Evolutionary conservation across 1,140 invertebrate species (phyloP).

Genomic region (Drosophila teissieri): DNA sequence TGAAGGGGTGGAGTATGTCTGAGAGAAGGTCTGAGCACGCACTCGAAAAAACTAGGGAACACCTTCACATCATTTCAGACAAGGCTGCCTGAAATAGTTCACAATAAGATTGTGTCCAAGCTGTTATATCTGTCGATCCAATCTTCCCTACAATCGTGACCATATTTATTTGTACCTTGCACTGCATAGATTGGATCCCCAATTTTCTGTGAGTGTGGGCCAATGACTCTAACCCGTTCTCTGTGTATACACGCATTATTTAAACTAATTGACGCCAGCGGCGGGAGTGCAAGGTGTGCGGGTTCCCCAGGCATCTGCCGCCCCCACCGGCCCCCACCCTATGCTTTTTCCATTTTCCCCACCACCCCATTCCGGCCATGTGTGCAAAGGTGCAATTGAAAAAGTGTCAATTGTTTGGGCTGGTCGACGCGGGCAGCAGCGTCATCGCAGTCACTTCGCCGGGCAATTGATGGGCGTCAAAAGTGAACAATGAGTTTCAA

Average conservation of each 20-base stretch:
- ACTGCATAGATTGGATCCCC: too few relatives aligned
- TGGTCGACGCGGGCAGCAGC: slow-evolving; percentile 5
- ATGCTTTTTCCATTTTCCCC: too few relatives aligned
- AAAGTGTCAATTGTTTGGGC: slow-evolving; percentile 75
- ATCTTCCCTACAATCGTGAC: neutral
- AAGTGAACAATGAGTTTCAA: slow-evolving; percentile 80
- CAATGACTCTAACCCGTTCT: slow-evolving; percentile 65
- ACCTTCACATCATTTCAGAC: too few relatives aligned
- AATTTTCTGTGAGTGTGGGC: slow-evolving; percentile 34
- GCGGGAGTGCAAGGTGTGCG: slow-evolving; percentile 63
- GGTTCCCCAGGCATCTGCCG: slow-evolving; percentile 40
- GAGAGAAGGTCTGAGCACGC: slow-evolving; percentile 22
- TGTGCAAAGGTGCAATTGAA: slow-evolving; percentile 71
- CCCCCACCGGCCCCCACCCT: neutral
- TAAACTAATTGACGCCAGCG: slow-evolving; percentile 79
- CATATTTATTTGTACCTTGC: too few relatives aligned
- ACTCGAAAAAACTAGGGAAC: slow-evolving; percentile 3
- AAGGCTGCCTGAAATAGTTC: too few relatives aligned
- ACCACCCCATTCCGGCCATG: neutral
- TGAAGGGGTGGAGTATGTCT: slow-evolving; percentile 33
- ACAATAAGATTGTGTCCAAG: too few relatives aligned
- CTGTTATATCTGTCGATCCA: neutral
- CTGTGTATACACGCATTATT: slow-evolving; percentile 60
- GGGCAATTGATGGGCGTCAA: slow-evolving; percentile 74
- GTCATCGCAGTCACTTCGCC: slow-evolving; percentile 9